phyloP scores from a whole-genome alignment of 2,113 vertebrate genomes.

The Saccopteryx leptura region DNA sequence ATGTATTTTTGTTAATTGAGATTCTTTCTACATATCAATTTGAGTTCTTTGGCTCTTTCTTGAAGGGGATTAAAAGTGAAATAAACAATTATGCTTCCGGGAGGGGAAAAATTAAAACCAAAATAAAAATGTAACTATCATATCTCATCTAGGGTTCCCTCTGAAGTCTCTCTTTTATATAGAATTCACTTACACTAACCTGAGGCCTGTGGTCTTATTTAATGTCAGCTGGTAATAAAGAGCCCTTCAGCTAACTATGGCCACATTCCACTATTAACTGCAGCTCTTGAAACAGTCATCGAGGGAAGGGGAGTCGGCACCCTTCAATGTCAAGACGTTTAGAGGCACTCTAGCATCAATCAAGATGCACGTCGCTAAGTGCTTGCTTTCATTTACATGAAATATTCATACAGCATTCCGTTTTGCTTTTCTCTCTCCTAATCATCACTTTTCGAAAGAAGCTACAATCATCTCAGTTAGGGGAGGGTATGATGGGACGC shows the following conservation, averaged over 20 bases:
- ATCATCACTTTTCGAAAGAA: slow-evolving; percentile 97
- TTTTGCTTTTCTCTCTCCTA: slow-evolving; percentile 97
- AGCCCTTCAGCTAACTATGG: slow-evolving; percentile 96
- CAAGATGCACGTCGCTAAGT: slow-evolving; percentile 97
- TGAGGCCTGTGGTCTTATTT: slow-evolving; percentile 92
- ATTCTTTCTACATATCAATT: slow-evolving; percentile 65
- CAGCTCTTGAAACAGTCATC: slow-evolving; percentile 93
- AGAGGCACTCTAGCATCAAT: slow-evolving; percentile 97
- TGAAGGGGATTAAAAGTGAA: slow-evolving; percentile 73
- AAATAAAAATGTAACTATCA: slow-evolving; percentile 68
- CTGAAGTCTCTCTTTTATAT: slow-evolving; percentile 87
- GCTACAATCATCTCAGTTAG: slow-evolving; percentile 97
- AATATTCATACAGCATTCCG: slow-evolving; percentile 99
- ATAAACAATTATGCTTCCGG: slow-evolving; percentile 66
- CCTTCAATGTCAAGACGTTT: slow-evolving; percentile 97
- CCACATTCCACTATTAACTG: slow-evolving; percentile 95
- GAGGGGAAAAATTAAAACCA: slow-evolving; percentile 45
- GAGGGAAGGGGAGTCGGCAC: slow-evolving; percentile 89
- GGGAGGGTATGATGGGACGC: slow-evolving; percentile 93
- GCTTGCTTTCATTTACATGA: slow-evolving; percentile 99
- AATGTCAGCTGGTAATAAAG: slow-evolving; percentile 95
- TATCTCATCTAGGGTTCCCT: slow-evolving; percentile 77
- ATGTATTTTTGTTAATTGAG: slow-evolving; percentile 21
- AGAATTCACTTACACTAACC: slow-evolving; percentile 88
- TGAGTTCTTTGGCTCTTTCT: slow-evolving; percentile 63